Evolutionary conservation across 64 coral and sea anemone species (phyloP).

Genomic region (Astreopora myriophthalma): DNA sequence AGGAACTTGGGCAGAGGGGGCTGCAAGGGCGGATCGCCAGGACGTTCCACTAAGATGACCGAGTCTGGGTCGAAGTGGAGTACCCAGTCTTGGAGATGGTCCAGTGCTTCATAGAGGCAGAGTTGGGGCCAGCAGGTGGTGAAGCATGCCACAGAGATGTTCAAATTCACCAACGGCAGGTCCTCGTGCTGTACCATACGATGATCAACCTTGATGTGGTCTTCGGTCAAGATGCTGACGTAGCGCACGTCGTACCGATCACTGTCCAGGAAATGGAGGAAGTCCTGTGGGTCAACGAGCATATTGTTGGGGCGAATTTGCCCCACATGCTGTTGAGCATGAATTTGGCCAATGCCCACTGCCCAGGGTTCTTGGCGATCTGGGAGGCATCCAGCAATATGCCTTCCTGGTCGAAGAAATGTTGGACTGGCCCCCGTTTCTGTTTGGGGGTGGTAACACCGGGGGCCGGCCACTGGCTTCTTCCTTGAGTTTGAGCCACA

Average conservation of each 20-base stretch:
- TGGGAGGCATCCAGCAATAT: neutral
- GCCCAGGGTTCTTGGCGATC: conserved; percentile 3
- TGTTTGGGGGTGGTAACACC: neutral
- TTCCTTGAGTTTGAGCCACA: neutral
- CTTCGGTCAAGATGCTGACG: neutral
- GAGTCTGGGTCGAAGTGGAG: conserved; percentile 39
- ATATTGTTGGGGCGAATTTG: neutral
- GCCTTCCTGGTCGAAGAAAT: neutral
- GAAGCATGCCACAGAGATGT: conserved; percentile 59
- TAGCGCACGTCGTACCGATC: neutral
- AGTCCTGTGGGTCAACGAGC: no score
- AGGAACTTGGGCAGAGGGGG: neutral
- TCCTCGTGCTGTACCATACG: no score
- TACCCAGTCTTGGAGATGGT: neutral
- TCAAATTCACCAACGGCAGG: neutral
- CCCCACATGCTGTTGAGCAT: conserved; percentile 21
- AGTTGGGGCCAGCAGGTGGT: conserved; percentile 35
- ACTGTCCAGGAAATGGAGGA: no score
- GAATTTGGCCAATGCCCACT: neutral
- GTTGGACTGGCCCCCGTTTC: neutral
- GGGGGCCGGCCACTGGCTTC: neutral
- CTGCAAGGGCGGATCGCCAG: neutral
- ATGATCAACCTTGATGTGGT: no score
- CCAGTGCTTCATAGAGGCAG: conserved; percentile 16
- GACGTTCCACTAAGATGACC: neutral